Evolutionary conservation across 1,140 invertebrate species (phyloP).

Genomic region (Macrobrachium nipponense): DNA sequence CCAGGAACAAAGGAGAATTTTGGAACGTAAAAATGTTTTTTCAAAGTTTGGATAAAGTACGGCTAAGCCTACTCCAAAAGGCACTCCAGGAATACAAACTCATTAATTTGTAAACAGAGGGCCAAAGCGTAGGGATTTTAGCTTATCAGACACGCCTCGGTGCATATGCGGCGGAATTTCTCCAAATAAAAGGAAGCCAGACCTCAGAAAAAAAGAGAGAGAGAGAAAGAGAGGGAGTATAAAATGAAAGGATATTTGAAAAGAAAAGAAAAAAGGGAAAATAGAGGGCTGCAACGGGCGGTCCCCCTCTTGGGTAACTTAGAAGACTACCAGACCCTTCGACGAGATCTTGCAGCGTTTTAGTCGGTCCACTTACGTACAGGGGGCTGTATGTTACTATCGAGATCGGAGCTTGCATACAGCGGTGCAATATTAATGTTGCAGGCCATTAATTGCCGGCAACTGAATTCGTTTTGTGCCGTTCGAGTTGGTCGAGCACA

Average conservation of each 20-base stretch:
- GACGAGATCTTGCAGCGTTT: not conserved
- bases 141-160: slow-evolving; percentile 44
- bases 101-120: slow-evolving; percentile 57
- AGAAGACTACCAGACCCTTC: no score
- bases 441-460: slow-evolving; percentile 44
- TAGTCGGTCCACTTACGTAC: slow-evolving; percentile 10
- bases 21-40: no score
- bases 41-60: not conserved
- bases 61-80: slow-evolving; percentile 6
- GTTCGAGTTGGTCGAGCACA: slow-evolving; percentile 31
- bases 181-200: slow-evolving; percentile 2
- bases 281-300: no score
- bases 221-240: not conserved
- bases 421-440: slow-evolving; percentile 53
- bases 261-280: no score
- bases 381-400: slow-evolving; percentile 33
- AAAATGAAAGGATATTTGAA: not conserved
- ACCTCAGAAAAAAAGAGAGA: not conserved
- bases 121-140: slow-evolving; percentile 42
- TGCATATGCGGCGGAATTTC: slow-evolving; percentile 36
- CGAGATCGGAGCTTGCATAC: slow-evolving; percentile 20
- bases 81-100: slow-evolving; percentile 53
- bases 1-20: no score
- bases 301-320: no score
- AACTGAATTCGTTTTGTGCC: slow-evolving; percentile 52